Evolutionary conservation across 2,888 invertebrate genomes (phyloP).

Genomic region (Ormyrus thymus): DNA sequence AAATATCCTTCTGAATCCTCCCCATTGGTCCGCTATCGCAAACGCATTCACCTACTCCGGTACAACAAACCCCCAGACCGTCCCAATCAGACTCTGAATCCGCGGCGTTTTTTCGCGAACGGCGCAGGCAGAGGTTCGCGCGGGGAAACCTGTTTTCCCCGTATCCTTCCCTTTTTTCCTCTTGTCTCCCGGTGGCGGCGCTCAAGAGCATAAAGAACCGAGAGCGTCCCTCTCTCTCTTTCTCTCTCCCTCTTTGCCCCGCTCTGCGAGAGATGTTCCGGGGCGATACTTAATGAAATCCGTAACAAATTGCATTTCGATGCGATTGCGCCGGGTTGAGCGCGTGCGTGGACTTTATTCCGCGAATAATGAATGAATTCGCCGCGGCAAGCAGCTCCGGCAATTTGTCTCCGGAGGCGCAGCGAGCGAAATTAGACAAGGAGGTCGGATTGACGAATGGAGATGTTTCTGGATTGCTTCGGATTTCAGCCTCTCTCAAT

Average conservation of each 20-base stretch:
- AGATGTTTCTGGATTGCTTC: too few relatives aligned
- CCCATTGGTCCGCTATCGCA: neutral
- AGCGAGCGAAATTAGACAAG: slow-evolving; percentile 1
- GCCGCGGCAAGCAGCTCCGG: neutral
- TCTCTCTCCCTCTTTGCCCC: neutral
- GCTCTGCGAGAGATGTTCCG: slow-evolving; percentile 21
- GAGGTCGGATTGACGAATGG: neutral
- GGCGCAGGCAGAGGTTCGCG: neutral
- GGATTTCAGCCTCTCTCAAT: too few relatives aligned
- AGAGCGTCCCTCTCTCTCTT: slow-evolving; percentile 4
- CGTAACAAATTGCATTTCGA: slow-evolving; percentile 43
- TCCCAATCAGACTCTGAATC: neutral
- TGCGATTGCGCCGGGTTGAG: slow-evolving; percentile 18
- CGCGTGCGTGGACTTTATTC: neutral
- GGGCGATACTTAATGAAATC: slow-evolving; percentile 46
- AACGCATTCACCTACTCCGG: neutral
- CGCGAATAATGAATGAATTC: slow-evolving; percentile 29
- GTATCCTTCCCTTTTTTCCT: neutral
- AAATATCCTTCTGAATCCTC: neutral
- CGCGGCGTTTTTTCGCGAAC: neutral
- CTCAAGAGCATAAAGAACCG: slow-evolving; percentile 8
- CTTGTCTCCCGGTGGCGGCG: neutral
- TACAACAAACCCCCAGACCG: neutral
- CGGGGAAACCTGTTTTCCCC: slow-evolving; percentile 24
- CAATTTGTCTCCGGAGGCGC: too few relatives aligned